Evolutionary conservation across 2,888 invertebrate species (phyloP).

Genomic region (Drosophila niveifrons): DNA sequence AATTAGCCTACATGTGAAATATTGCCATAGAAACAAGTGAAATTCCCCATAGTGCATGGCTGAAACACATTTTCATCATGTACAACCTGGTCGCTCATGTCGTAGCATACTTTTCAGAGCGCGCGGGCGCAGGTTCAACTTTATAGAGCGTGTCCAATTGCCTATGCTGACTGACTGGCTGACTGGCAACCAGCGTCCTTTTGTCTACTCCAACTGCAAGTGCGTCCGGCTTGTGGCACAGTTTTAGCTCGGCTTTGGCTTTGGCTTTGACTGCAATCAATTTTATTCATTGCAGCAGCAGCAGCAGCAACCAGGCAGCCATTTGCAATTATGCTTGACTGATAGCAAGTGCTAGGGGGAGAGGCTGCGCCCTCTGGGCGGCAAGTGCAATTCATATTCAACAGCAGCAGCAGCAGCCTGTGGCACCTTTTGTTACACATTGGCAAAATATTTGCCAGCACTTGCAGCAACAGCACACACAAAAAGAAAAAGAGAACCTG

Average conservation of each 20-base stretch:
- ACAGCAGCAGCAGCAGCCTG: not conserved
- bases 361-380: too few relatives aligned
- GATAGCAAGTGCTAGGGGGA: not conserved
- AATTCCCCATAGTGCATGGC: constrained; percentile 4
- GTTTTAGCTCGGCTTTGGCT: constrained; percentile 28
- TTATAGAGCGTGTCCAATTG: constrained; percentile 31
- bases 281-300: constrained; percentile 55
- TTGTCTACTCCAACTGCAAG: not conserved
- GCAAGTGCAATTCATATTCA: not conserved
- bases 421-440: constrained; percentile 46
- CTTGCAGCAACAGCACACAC: constrained; percentile 21
- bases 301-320: constrained; percentile 22
- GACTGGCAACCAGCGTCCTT: not conserved
- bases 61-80: constrained; percentile 29
- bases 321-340: constrained; percentile 32
- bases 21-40: too few relatives aligned
- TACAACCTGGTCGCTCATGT: constrained; percentile 11
- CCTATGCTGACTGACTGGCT: constrained; percentile 1
- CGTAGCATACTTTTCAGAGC: constrained; percentile 46
- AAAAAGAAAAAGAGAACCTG: constrained; percentile 18
- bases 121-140: constrained; percentile 6
- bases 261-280: constrained; percentile 57
- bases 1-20: too few relatives aligned
- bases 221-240: constrained; percentile 20
- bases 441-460: constrained; percentile 62